phyloP scores from a whole-genome alignment of 2,888 invertebrate species.

The Horisme vitalbata region DNA sequence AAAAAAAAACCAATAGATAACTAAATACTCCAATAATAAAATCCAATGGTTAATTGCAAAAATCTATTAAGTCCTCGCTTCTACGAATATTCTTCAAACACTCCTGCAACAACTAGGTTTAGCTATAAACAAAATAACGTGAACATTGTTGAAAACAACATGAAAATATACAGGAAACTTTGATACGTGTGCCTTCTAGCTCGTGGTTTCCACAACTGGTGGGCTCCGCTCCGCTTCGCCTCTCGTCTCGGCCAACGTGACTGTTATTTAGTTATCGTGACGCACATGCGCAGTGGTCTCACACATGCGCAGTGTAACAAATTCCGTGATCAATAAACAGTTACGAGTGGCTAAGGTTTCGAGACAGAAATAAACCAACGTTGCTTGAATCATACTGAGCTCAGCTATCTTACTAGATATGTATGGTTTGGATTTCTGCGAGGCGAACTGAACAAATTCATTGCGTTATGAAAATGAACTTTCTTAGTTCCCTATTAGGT shows the following conservation, averaged over 20 bases:
- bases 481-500: too few relatives aligned
- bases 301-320: constrained; percentile 12
- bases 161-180: not conserved
- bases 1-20: not conserved
- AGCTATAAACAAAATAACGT: too few relatives aligned
- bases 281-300: constrained; percentile 8
- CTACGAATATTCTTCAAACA: not conserved
- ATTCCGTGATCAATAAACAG: constrained; percentile 6
- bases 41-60: not conserved
- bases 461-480: too few relatives aligned
- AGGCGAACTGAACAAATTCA: too few relatives aligned
- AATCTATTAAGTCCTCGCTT: not conserved
- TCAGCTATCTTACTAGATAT: too few relatives aligned
- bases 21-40: not conserved
- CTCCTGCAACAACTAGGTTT: not conserved
- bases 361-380: too few relatives aligned
- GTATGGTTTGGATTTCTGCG: too few relatives aligned
- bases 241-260: not conserved
- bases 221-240: not conserved
- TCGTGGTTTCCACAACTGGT: constrained; percentile 6
- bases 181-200: constrained; percentile 2
- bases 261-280: constrained; percentile 3
- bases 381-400: too few relatives aligned
- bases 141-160: not conserved
- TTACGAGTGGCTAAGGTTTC: not conserved